Evolutionary conservation across 2,888 invertebrate species (phyloP).

Genomic region (Cryptophagus acutangulus): DNA sequence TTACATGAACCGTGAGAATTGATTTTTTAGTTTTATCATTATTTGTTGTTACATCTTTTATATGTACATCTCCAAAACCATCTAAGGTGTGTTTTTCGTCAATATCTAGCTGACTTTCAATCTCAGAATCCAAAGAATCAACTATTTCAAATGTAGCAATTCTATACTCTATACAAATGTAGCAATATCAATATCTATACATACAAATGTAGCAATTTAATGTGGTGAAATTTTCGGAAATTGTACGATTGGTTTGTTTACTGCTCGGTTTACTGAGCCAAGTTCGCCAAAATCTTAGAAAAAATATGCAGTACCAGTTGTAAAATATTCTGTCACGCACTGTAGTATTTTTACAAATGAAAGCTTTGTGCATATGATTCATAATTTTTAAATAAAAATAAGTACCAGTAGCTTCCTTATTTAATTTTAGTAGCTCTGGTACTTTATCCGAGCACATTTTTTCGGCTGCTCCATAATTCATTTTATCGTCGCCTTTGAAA

Average conservation of each 20-base stretch:
- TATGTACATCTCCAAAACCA: too few relatives aligned
- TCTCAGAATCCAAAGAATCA: too few relatives aligned
- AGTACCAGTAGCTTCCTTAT: background rate
- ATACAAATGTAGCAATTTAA: too few relatives aligned
- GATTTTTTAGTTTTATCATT: too few relatives aligned
- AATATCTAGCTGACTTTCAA: too few relatives aligned
- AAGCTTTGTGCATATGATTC: background rate
- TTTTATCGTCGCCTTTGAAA: constrained; percentile 10
- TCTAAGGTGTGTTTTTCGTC: too few relatives aligned
- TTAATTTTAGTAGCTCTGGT: background rate
- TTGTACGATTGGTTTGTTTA: too few relatives aligned
- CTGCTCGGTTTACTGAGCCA: constrained; percentile 3
- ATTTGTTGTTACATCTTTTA: too few relatives aligned
- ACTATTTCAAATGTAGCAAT: too few relatives aligned
- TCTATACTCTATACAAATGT: constrained; percentile 13
- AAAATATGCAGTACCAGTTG: background rate
- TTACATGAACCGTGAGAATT: too few relatives aligned
- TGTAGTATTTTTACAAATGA: constrained; percentile 6
- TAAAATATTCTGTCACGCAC: background rate
- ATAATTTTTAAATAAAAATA: background rate
- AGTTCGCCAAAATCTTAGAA: background rate
- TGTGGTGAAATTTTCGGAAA: constrained; percentile 15
- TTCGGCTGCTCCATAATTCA: constrained; percentile 12
- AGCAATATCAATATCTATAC: too few relatives aligned
- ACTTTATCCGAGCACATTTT: constrained; percentile 2